phyloP scores from a whole-genome alignment of 1,140 invertebrate species.

The Diorhabda elongata region DNA sequence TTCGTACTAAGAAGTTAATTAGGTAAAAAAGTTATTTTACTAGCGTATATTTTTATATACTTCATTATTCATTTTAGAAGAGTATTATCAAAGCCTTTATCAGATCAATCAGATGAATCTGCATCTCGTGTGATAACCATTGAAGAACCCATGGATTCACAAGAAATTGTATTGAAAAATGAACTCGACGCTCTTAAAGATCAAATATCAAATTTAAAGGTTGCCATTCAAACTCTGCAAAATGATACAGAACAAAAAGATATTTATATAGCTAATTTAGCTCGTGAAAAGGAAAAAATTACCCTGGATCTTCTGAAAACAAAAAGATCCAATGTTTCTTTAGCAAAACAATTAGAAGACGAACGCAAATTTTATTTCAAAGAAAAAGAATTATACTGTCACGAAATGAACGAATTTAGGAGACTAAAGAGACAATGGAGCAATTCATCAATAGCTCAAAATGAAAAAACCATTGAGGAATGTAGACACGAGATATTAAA shows the following conservation, averaged over 20 bases:
- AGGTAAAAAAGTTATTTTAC: constrained; percentile 22
- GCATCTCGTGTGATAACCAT: constrained; percentile 8
- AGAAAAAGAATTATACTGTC: constrained; percentile 43
- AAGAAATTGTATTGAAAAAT: constrained; percentile 15
- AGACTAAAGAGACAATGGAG: constrained; percentile 37
- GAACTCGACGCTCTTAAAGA: constrained; percentile 38
- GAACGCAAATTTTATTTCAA: constrained; percentile 44
- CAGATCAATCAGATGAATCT: constrained; percentile 17
- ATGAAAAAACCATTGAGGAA: constrained; percentile 20
- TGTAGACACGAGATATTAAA: constrained; percentile 36
- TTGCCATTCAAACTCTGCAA: constrained; percentile 34
- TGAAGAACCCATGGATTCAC: constrained; percentile 21
- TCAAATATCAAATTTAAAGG: constrained; percentile 40
- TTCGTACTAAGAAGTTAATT: constrained; percentile 27
- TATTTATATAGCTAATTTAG: constrained; percentile 34
- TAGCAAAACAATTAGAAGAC: constrained; percentile 42
- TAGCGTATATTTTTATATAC: constrained; percentile 3
- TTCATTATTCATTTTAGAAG: constrained; percentile 19
- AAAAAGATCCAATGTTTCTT: constrained; percentile 36
- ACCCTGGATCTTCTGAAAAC: constrained; percentile 37
- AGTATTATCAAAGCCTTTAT: constrained; percentile 18
- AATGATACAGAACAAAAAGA: constrained; percentile 40
- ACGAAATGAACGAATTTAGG: constrained; percentile 44
- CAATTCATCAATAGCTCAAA: constrained; percentile 17
- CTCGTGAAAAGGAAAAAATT: constrained; percentile 39